Percentiles rank a stretch among this genome's conserved stretches.
These are phyloP conservation scores for Antechinus flavipes DNA, from an alignment of 2,113 vertebrate genomes.

Conservation along the genomic window DNA sequence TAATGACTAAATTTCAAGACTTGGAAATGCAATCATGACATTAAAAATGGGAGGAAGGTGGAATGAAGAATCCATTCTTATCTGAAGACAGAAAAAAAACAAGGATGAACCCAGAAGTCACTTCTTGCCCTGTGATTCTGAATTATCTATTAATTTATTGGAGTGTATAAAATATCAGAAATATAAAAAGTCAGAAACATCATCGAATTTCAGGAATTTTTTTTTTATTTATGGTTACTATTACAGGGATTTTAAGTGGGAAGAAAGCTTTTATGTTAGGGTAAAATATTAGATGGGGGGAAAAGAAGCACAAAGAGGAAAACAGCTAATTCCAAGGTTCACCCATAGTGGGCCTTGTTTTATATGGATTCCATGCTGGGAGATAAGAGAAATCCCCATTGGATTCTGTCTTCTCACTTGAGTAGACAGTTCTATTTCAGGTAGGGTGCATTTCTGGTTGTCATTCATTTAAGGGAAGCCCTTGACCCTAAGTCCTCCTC, in stretches of 20 bases:
- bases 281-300: conserved; percentile 54
- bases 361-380: conserved; percentile 58
- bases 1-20: neutral
- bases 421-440: conserved; percentile 55
- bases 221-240: conserved; percentile 65
- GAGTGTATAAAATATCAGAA: conserved; percentile 42
- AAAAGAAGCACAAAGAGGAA: conserved; percentile 32
- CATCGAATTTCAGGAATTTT: neutral
- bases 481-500: conserved; percentile 60
- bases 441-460: conserved; percentile 52
- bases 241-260: conserved; percentile 51
- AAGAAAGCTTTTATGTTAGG: conserved; percentile 46
- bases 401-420: conserved; percentile 50
- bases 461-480: conserved; percentile 63
- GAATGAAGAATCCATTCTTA: neutral
- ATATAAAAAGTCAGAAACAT: neutral
- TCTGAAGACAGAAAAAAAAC: neutral
- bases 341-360: conserved; percentile 50
- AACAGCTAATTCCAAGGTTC: conserved; percentile 48
- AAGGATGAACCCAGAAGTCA: neutral
- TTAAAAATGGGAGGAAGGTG: neutral
- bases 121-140: neutral
- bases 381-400: conserved; percentile 54
- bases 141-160: conserved; percentile 39
- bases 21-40: conserved; percentile 13